Evolutionary conservation across 2,113 vertebrate species (phyloP).

Genomic region (Ciconia stormi): DNA sequence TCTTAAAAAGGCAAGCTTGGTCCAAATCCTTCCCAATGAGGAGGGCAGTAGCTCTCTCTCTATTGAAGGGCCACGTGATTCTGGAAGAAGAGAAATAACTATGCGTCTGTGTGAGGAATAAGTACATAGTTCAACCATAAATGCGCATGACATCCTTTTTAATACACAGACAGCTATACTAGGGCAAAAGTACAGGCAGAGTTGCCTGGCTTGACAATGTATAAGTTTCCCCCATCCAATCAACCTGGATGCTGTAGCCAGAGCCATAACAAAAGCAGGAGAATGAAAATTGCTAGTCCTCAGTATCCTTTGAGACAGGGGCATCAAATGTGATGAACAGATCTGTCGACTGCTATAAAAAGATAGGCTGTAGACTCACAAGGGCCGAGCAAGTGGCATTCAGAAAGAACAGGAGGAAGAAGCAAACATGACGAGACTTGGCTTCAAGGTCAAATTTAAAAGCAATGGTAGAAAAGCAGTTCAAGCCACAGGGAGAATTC

Average conservation of each 20-base stretch:
- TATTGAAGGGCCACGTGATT: not conserved
- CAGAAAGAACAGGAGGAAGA: not conserved
- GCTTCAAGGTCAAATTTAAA: not conserved
- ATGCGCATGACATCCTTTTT: not conserved
- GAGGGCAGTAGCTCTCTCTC: not conserved
- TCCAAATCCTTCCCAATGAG: not conserved
- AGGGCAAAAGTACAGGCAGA: not conserved
- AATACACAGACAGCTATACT: not conserved
- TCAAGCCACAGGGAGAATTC: not conserved
- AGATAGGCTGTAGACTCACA: not conserved
- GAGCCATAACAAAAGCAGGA: not conserved
- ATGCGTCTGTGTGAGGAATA: not conserved
- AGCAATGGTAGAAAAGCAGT: not conserved
- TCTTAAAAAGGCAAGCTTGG: not conserved
- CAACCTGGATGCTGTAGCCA: not conserved
- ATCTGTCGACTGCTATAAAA: not conserved
- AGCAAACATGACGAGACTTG: not conserved
- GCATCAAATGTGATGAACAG: not conserved
- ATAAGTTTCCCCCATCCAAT: not conserved
- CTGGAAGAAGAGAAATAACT: not conserved
- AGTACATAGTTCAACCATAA: not conserved
- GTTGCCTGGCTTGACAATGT: not conserved
- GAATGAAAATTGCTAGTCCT: not conserved
- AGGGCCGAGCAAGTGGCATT: not conserved
- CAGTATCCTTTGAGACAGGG: not conserved